These are phyloP conservation scores for Gambelia wislizenii DNA, from an alignment of 2,797 vertebrate species.

Conservation along the genomic window DNA sequence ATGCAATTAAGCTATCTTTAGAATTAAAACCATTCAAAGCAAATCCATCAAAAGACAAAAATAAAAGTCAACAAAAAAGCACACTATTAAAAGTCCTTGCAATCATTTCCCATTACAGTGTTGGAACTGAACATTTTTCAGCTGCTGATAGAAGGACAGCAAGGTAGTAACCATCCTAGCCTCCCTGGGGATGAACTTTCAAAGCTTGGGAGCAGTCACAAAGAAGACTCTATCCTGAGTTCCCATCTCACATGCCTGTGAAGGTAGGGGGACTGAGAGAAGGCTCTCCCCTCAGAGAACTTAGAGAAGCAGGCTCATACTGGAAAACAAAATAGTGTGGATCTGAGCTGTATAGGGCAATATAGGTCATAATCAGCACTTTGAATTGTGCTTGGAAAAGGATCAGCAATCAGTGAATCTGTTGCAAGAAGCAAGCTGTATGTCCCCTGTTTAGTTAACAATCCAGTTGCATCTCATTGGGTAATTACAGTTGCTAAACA, in stretches of 20 bases:
- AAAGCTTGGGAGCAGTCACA: neutral
- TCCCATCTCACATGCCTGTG: neutral
- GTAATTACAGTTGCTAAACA: neutral
- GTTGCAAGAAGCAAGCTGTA: neutral
- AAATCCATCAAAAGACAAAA: too few species aligned
- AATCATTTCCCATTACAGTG: neutral
- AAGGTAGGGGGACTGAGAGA: neutral
- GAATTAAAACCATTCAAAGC: too few species aligned
- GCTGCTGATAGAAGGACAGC: neutral
- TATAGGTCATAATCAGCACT: neutral
- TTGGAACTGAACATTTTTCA: neutral
- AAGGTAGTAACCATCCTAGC: neutral
- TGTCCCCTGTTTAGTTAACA: neutral
- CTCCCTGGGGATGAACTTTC: neutral
- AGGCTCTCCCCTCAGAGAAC: neutral
- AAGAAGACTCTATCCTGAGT: neutral
- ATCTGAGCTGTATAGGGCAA: neutral
- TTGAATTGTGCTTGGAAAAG: neutral
- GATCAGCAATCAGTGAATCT: neutral
- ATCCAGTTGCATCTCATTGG: neutral
- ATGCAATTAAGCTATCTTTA: too few species aligned
- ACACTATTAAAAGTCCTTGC: too few species aligned
- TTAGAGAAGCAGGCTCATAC: neutral
- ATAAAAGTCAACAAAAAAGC: too few species aligned
- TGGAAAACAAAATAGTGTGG: neutral